These are phyloP conservation scores for Parotocinclus haroldoi DNA, from an alignment of 2,797 vertebrate species.

Conservation along the genomic window DNA sequence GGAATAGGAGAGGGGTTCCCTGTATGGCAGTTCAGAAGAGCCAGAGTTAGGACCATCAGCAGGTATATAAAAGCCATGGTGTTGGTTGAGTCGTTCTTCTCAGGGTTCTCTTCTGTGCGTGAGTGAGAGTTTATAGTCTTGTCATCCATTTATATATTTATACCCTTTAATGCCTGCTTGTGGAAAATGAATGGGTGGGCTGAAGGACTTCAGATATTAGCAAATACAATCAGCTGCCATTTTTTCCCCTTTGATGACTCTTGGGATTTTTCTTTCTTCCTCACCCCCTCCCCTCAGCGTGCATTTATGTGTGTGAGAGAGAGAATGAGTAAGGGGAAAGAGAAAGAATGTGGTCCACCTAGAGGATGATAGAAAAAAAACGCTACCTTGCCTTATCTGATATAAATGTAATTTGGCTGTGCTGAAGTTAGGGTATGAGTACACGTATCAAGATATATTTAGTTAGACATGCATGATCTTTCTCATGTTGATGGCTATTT, in stretches of 20 bases:
- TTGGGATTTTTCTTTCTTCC: slow-evolving; percentile 77
- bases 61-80: slow-evolving; percentile 34
- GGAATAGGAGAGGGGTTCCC: rapidly evolving
- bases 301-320: slow-evolving; percentile 1
- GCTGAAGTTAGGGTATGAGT: too few relatives aligned
- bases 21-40: slow-evolving; percentile 8
- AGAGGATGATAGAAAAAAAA: slow-evolving; percentile 18
- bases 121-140: slow-evolving; percentile 7
- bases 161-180: slow-evolving; percentile 66
- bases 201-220: slow-evolving; percentile 72
- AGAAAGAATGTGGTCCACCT: slow-evolving; percentile 31
- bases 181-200: slow-evolving; percentile 74
- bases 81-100: slow-evolving; percentile 26
- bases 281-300: slow-evolving; percentile 30
- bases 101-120: slow-evolving; percentile 27
- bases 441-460: too few relatives aligned
- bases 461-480: too few relatives aligned
- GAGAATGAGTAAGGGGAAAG: slow-evolving; percentile 14
- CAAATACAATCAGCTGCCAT: slow-evolving; percentile 67
- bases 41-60: slow-evolving; percentile 24
- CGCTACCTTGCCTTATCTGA: neutral
- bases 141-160: slow-evolving; percentile 60
- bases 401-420: neutral
- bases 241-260: slow-evolving; percentile 84
- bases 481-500: too few relatives aligned